Percentiles rank a stretch among this genome's conserved stretches.
Conservation (phyloP, 2,113 vertebrate species). For the Pseudorhombus dupliciocellatus region DNA sequence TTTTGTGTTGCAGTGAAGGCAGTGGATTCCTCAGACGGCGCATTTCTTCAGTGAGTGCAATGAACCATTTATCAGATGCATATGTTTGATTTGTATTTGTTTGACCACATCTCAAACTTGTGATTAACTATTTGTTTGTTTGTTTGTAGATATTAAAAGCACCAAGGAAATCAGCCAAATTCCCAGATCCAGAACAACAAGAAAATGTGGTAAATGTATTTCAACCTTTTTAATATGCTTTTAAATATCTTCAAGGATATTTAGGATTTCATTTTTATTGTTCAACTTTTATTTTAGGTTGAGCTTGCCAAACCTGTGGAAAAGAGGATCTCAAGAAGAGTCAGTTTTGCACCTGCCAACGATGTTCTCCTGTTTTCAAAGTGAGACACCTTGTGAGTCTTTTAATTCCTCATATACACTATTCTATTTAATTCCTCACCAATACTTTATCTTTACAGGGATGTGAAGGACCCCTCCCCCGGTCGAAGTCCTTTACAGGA, state of each 20-base stretch:
- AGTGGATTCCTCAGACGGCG: slow-evolving; percentile 62
- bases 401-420: not conserved
- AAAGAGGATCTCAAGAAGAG: slow-evolving; percentile 80
- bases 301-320: slow-evolving; percentile 69
- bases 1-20: slow-evolving; percentile 56
- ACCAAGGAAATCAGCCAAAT: slow-evolving; percentile 67
- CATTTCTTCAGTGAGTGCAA: slow-evolving; percentile 77
- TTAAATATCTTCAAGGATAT: not conserved
- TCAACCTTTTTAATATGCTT: not conserved
- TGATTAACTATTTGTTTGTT: slow-evolving; percentile 12
- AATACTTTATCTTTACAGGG: slow-evolving; percentile 61
- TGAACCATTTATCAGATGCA: not conserved
- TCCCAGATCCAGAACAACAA: slow-evolving; percentile 63
- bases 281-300: slow-evolving; percentile 63
- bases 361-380: slow-evolving; percentile 77
- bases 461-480: slow-evolving; percentile 71
- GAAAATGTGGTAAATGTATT: slow-evolving; percentile 68
- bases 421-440: slow-evolving; percentile 6
- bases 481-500: slow-evolving; percentile 63
- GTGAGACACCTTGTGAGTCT: slow-evolving; percentile 55
- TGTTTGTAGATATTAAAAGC: slow-evolving; percentile 80
- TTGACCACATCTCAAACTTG: not conserved
- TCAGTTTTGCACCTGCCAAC: slow-evolving; percentile 82
- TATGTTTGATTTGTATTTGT: not conserved
- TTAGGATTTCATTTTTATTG: not conserved